Conservation (phyloP, 2,797 vertebrate genomes). For the Gobio occitaniae region DNA sequence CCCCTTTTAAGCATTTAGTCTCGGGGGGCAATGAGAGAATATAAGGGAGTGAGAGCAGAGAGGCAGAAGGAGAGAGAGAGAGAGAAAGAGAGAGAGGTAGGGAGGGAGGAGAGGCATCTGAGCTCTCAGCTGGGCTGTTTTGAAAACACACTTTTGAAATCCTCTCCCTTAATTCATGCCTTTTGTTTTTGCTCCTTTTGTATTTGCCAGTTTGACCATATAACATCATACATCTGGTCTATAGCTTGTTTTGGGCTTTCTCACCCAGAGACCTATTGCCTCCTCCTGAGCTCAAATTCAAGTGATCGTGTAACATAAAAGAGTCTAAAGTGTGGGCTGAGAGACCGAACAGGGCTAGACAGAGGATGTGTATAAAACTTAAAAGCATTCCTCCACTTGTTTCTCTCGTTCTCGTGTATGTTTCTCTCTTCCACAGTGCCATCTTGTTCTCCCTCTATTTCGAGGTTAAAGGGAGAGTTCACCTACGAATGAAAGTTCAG, state of each 20-base stretch:
- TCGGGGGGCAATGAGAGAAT: slow-evolving; percentile 76
- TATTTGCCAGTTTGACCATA: slow-evolving; percentile 99
- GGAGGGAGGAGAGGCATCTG: slow-evolving; percentile 77
- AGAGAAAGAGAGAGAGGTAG: slow-evolving; percentile 63
- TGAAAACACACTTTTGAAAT: slow-evolving; percentile 98
- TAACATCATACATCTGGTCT: slow-evolving; percentile 99
- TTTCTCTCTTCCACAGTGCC: slow-evolving; percentile 5
- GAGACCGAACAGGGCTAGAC: slow-evolving; percentile 72
- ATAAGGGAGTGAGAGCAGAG: slow-evolving; percentile 63
- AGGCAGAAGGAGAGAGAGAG: slow-evolving; percentile 59
- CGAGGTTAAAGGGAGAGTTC: slow-evolving; percentile 3
- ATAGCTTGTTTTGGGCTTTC: slow-evolving; percentile 93
- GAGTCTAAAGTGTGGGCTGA: slow-evolving; percentile 81
- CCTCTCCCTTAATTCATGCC: slow-evolving; percentile 93
- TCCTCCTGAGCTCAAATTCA: slow-evolving; percentile 88
- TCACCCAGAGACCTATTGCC: slow-evolving; percentile 88
- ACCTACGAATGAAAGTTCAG: slow-evolving; percentile 1
- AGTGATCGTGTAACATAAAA: slow-evolving; percentile 91
- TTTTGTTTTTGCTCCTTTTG: slow-evolving; percentile 96
- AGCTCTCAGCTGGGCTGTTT: slow-evolving; percentile 98
- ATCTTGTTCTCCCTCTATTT: not conserved
- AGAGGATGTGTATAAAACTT: slow-evolving; percentile 58
- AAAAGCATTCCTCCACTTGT: slow-evolving; percentile 52
- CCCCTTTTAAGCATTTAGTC: slow-evolving; percentile 83
- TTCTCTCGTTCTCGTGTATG: slow-evolving; percentile 8